Percentiles rank a stretch among this genome's conserved stretches.
phyloP scores from a whole-genome alignment of 2,888 invertebrate genomes.

The Orthosia incerta region DNA sequence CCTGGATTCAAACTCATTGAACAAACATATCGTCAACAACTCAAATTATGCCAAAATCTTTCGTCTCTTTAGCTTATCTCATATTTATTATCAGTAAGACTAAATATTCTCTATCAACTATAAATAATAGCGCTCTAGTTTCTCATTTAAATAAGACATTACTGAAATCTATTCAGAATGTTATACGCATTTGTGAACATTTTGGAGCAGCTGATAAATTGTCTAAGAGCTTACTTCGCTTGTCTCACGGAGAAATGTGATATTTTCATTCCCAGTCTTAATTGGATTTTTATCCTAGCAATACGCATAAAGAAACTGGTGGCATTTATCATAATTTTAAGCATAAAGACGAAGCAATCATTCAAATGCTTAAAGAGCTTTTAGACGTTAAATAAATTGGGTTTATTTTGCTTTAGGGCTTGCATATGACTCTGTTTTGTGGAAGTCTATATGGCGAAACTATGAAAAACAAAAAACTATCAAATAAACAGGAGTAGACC shows the following conservation, averaged over 20 bases:
- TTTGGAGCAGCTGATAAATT: conserved; percentile 53
- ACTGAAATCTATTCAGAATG: conserved; percentile 48
- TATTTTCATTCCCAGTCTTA: conserved; percentile 62
- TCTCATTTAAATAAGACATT: conserved; percentile 45
- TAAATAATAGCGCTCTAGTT: conserved; percentile 49
- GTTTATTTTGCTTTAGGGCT: conserved; percentile 1
- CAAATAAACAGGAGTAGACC: too few species aligned
- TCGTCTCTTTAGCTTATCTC: neutral
- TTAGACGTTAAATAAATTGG: conserved; percentile 32
- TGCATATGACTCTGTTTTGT: neutral
- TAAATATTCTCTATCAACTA: conserved; percentile 14
- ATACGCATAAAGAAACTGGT: conserved; percentile 50
- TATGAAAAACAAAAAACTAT: too few species aligned
- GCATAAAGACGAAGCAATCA: conserved; percentile 37
- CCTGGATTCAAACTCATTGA: too few species aligned
- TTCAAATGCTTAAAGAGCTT: conserved; percentile 42
- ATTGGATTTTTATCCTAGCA: conserved; percentile 62
- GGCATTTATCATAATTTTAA: conserved; percentile 59
- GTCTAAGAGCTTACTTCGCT: conserved; percentile 48
- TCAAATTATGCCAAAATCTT: neutral
- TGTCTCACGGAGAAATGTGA: conserved; percentile 57
- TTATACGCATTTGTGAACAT: conserved; percentile 48
- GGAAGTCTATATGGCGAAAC: too few species aligned
- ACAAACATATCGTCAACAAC: neutral
- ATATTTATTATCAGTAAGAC: conserved; percentile 33